Percentiles rank a stretch among this genome's conserved stretches.
Conservation (phyloP, 2,888 invertebrate species). For the Limnephilus auricula region DNA sequence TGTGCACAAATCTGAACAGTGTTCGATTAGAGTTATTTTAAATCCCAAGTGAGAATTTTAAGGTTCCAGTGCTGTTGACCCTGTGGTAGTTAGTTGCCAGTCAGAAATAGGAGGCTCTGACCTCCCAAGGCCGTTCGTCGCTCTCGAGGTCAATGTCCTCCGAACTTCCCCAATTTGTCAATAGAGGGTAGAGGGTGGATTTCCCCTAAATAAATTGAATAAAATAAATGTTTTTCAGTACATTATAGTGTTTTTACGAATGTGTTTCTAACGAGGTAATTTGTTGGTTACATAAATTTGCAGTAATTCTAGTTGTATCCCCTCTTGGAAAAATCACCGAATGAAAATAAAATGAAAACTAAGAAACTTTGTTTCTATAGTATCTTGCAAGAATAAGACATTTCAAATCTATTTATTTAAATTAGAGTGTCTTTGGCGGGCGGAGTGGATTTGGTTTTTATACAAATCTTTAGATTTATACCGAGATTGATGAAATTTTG, state of each 20-base stretch:
- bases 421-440: too few species aligned
- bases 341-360: too few species aligned
- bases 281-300: background rate
- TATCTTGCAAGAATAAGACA: too few species aligned
- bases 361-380: too few species aligned
- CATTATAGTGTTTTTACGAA: background rate
- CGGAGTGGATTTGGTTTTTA: too few species aligned
- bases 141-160: background rate
- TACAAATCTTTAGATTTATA: too few species aligned
- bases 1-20: background rate
- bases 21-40: background rate
- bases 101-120: background rate
- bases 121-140: constrained; percentile 27
- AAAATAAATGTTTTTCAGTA: background rate
- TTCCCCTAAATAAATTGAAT: background rate
- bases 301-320: too few species aligned
- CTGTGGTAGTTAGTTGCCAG: background rate
- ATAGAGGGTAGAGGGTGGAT: background rate
- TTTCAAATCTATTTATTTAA: too few species aligned
- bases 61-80: background rate
- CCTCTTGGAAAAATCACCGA: too few species aligned
- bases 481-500: too few species aligned
- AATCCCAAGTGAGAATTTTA: background rate
- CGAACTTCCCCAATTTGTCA: background rate
- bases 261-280: background rate